phyloP scores from a whole-genome alignment of 2,797 vertebrate genomes.

The Microctenopoma steveboyesi region DNA sequence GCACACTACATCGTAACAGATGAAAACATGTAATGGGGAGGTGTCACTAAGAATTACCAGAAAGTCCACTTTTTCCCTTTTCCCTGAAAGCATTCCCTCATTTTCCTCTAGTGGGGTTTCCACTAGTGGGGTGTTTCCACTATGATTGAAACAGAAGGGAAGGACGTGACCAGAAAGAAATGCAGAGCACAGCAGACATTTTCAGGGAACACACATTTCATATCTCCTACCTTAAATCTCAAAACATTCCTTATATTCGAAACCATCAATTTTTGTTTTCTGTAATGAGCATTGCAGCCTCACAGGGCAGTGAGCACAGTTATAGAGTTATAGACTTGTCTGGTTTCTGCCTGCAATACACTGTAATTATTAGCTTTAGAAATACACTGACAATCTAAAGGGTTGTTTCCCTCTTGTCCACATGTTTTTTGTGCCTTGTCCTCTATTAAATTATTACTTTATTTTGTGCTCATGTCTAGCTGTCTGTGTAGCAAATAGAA shows the following conservation, averaged over 20 bases:
- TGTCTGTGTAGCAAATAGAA: slow-evolving; percentile 7
- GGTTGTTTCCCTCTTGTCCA: slow-evolving; percentile 43
- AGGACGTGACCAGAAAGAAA: slow-evolving; percentile 40
- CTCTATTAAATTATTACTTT: slow-evolving; percentile 48
- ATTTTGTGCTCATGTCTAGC: slow-evolving; percentile 17
- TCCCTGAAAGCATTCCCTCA: slow-evolving; percentile 24
- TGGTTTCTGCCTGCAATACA: slow-evolving; percentile 37
- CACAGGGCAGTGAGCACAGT: slow-evolving; percentile 6
- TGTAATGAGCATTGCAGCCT: slow-evolving; percentile 9
- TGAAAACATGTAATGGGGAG: slow-evolving; percentile 10
- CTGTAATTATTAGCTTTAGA: slow-evolving; percentile 57
- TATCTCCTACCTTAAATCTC: slow-evolving; percentile 3
- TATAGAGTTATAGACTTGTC: slow-evolving; percentile 17
- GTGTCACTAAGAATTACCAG: slow-evolving; percentile 38
- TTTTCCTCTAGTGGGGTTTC: slow-evolving; percentile 29
- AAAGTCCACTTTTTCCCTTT: slow-evolving; percentile 37
- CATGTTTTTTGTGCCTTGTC: slow-evolving; percentile 17
- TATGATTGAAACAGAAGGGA: slow-evolving; percentile 33
- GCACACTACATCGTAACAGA: background rate
- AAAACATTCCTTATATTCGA: background rate
- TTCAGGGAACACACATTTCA: background rate
- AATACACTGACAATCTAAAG: slow-evolving; percentile 47
- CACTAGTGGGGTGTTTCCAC: background rate
- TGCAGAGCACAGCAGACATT: background rate
- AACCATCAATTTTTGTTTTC: slow-evolving; percentile 15